A percentile compares a stretch with the other conserved stretches of the same genome.
These are phyloP conservation scores for Eufriesea mexicana DNA, from an alignment of 1,140 invertebrate species.

Conservation along the genomic window DNA sequence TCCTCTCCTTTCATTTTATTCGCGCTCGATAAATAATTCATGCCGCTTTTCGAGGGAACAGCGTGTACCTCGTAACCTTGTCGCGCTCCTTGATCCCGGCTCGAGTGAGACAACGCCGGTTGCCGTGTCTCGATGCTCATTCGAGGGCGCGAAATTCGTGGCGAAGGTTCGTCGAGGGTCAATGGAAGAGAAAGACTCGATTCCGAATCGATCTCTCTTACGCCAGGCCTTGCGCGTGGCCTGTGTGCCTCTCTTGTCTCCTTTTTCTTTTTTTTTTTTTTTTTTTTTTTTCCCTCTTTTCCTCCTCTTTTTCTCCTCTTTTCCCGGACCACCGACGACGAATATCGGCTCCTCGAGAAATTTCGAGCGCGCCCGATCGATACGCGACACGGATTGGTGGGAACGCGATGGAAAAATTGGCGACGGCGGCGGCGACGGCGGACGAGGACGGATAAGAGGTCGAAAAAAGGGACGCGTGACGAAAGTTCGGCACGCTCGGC, in stretches of 20 bases:
- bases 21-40: constrained; percentile 77
- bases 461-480: background rate
- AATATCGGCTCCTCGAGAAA: background rate
- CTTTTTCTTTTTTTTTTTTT: background rate
- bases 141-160: constrained; percentile 65
- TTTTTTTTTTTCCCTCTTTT: too few relatives aligned
- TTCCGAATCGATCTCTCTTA: background rate
- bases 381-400: too few relatives aligned
- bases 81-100: constrained; percentile 67
- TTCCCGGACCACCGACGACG: background rate
- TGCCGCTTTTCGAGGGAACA: constrained; percentile 73
- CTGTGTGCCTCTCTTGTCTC: background rate
- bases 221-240: too few relatives aligned
- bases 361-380: background rate
- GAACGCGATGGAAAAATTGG: background rate
- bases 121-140: constrained; percentile 52
- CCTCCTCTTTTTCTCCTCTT: background rate
- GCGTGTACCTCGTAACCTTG: constrained; percentile 66
- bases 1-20: constrained; percentile 59
- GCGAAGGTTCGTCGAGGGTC: constrained; percentile 39
- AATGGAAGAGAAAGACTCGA: background rate
- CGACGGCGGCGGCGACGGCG: background rate
- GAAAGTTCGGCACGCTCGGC: background rate
- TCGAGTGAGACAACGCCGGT: constrained; percentile 49
- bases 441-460: background rate